Evolutionary conservation across 2,113 vertebrate species (phyloP), one percentile per base, ranked within the genome.

Genomic region (Rhinoderma darwinii): DNA sequence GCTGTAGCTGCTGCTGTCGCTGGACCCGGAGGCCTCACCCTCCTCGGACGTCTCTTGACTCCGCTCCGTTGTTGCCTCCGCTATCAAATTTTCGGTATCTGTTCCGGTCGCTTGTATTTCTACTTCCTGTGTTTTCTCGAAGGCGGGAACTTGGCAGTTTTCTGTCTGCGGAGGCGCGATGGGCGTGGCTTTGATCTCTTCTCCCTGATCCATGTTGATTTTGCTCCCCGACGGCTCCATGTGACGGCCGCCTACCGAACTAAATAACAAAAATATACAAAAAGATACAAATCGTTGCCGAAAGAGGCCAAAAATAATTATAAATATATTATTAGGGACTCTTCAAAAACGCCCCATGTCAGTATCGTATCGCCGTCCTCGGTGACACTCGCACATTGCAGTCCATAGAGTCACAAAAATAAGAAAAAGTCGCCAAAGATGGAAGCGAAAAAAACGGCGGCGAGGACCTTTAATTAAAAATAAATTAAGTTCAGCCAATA

Each of bases 171-270:
- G 1, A 15, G 14, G 1, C 10, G 25, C 41, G 0, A 17, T 0
- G 27, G 14, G 2, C 11, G 25, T n/a, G 1, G 27, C 1, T 3
- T 43, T 43, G 7, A 15, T 25, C 8, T 47, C 43, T 0, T 61
- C 35, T 2, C 32, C 68, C 14, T 39, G 35, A 1, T 14, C 35
- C 63, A 47, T 81, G 0, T 6, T 20, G 0, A 44, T 15, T 15
- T 68, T 59, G 25, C 15, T 84, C 44, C 54, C 35, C 7, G 77
- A 54, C 15, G 59, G 37, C 47, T 89, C 88, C 88, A 89, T 89
- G n/a, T 32, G 9, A 1, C n/a, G 14, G 37, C 7, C 17, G 32
- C 27, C 6, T 22, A 50, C 44, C 27, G 37, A 44, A 27, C 14
- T 32, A 43, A n/a, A 47, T 25, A 50, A 5, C 37, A 70, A 54